phyloP scores from a whole-genome alignment of 2,888 invertebrate species.

The Xanthostigma xanthostigma region DNA sequence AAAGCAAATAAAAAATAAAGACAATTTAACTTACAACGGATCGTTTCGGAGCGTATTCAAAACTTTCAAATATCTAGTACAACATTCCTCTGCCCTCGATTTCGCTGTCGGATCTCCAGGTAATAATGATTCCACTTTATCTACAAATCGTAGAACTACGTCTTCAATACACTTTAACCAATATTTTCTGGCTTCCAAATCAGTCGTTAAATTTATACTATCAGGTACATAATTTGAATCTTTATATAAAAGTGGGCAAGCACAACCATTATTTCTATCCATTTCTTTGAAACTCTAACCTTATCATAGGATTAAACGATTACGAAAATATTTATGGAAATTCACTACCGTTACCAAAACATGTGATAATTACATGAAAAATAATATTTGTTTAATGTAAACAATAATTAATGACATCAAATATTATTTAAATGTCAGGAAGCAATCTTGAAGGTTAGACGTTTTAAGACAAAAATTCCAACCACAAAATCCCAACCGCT shows the following conservation, averaged over 20 bases:
- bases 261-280: conserved; percentile 27
- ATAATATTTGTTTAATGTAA: no score
- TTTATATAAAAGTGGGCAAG: conserved; percentile 65
- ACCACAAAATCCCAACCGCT: no score
- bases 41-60: conserved; percentile 59
- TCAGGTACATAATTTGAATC: conserved; percentile 76
- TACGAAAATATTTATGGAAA: no score
- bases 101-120: conserved; percentile 59
- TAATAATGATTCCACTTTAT: conserved; percentile 66
- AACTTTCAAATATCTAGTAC: conserved; percentile 66
- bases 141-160: conserved; percentile 70
- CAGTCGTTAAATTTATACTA: conserved; percentile 75
- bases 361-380: no score
- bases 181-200: conserved; percentile 74
- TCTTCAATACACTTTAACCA: conserved; percentile 87
- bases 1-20: conserved; percentile 3
- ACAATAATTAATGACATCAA: no score
- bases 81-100: conserved; percentile 67
- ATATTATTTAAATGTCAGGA: no score
- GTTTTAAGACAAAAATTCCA: no score
- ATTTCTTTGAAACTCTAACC: conserved; percentile 17
- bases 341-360: no score
- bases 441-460: no score
- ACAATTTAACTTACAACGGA: conserved; percentile 51
- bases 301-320: no score